Base-by-base conservation (phyloP, 2,888 invertebrate genomes). In the Polylopha cassiicola region DNA sequence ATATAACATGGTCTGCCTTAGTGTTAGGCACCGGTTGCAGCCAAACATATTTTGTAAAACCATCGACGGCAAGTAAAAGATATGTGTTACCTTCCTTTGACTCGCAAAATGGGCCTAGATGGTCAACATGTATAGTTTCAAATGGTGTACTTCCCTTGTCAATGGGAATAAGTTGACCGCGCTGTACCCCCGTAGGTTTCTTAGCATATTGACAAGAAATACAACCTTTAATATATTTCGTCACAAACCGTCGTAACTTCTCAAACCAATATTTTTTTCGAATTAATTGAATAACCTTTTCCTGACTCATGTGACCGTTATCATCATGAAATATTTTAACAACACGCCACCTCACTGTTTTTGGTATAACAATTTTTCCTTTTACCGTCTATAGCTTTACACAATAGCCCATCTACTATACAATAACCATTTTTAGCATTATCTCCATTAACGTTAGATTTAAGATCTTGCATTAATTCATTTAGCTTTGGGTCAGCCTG, bases 31-130 rank as follows among this genome's bases (percentile, higher is more conserved):
- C 46, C 5, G 43, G 37, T 23, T 48, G 26, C 4, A 44, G 11
- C 42, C 44, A 48, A 17, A 32, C 21, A 30, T 34, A 43, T 26
- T 37, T 44, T 13, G 22, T 48, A 16, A 44, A 46, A 1, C 21
- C 39, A 16, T 48, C 46, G 6, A 48, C 37, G n/a, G 43, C 29
- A 2, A 37, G 10, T 9, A 44, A 27, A 2, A 47, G 10, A 18
- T 47, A 37, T 8, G 21, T 30, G 15, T 49, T 49, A 3, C 42
- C 41, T 10, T 26, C 14, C 8, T 20, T 33, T 17, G 38, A 38
- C n/a, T 20, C 15, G 23, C 39, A 39, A 37, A 50, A 47, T 3
- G 50, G 47, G 1, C 50, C 47, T n/a, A 50, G 22, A 13, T 50
- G 46, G 16, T 43, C 43, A 4, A 43, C 2, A 17, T 43, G 37